Base-by-base conservation (phyloP, 2,888 invertebrate genomes). In the Cerceris rybyensis region DNA sequence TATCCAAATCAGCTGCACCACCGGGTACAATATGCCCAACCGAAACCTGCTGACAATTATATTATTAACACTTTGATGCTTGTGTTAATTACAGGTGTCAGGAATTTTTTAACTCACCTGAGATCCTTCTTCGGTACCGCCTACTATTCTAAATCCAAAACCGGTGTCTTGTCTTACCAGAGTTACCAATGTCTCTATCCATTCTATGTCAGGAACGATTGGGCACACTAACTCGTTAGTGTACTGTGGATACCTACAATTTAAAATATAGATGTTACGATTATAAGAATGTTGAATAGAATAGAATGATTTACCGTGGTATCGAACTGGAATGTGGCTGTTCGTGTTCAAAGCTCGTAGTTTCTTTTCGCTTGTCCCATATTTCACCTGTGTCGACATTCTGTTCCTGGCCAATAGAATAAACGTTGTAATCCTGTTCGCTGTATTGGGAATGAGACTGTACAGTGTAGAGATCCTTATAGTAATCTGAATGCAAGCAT, bases 71-170 rank as follows among this genome's bases (percentile, higher is more conserved):
- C 67, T 41, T 57, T 57, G 57, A 17, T 7, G 0, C 61, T 46
- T 2, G 13, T 54, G 50, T 60, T 71, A 58, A 63, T 57, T 9
- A 41, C 14, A 16, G 79, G 60, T 16, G 28, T 61, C 49, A 72
- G 50, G 43, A 72, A 72, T 54, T 72, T 59, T 50, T 17, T 42
- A 83, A 90, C 93, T 90, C 92, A 96, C 98, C 93, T 98, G 96
- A 81, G 98, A 98, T 73, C 98, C 98, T 93, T 99, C 99, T 93
- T 99, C 99, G 0, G 98, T 98, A 54, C 99, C 99, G 28, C 99
- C 99, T 46, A 99, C 97, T 90, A 99, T 98, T 79, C 99, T 95
- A 93, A 99, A 99, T 8, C 99, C 99, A 93, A 99, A 99, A 2
- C 99, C 99, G 70, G 96, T 96, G 50, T 97, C 96, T 87, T 98